A percentile compares a stretch with the other conserved stretches of the same genome.
phyloP scores from a whole-genome alignment of 2,888 invertebrate genomes.

The Steinernema scapterisci region DNA sequence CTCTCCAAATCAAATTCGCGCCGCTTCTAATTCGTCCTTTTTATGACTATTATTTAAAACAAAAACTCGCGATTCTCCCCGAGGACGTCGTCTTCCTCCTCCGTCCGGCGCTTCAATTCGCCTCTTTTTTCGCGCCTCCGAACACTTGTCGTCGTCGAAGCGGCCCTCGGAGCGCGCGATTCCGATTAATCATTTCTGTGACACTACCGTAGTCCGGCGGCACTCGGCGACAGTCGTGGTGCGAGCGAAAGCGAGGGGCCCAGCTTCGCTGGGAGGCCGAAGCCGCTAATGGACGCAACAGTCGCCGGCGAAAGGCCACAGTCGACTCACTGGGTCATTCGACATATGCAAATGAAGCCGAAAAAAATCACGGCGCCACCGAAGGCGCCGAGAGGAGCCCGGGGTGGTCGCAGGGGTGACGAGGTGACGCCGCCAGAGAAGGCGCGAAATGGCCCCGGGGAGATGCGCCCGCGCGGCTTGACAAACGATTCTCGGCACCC shows the following conservation, averaged over 20 bases:
- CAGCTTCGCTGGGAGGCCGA: neutral
- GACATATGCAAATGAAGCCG: slow-evolving; percentile 24
- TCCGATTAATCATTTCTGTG: slow-evolving; percentile 29
- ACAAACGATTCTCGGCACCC: slow-evolving; percentile 25
- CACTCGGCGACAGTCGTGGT: neutral
- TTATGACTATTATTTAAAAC: neutral
- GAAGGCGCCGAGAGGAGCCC: slow-evolving; percentile 6
- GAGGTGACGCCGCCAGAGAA: slow-evolving; percentile 19
- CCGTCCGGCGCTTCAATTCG: neutral
- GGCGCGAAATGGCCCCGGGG: slow-evolving; percentile 19
- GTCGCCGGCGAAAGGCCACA: too few species aligned
- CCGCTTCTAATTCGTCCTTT: slow-evolving; percentile 17
- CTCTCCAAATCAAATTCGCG: neutral
- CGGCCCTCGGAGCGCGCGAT: slow-evolving; percentile 29
- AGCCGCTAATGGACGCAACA: too few species aligned
- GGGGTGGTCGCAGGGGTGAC: neutral
- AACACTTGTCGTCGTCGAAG: slow-evolving; percentile 30
- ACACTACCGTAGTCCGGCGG: slow-evolving; percentile 15
- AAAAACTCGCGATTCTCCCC: slow-evolving; percentile 19
- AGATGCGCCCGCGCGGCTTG: slow-evolving; percentile 27
- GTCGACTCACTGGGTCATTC: slow-evolving; percentile 29
- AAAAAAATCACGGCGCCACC: slow-evolving; percentile 32
- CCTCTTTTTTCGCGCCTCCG: slow-evolving; percentile 17
- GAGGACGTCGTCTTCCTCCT: slow-evolving; percentile 1
- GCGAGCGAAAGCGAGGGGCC: neutral